A percentile compares a stretch with the other conserved stretches of the same genome.
These are phyloP conservation scores for Cygnus atratus DNA, from an alignment of 2,113 vertebrate genomes.

Conservation along the genomic window DNA sequence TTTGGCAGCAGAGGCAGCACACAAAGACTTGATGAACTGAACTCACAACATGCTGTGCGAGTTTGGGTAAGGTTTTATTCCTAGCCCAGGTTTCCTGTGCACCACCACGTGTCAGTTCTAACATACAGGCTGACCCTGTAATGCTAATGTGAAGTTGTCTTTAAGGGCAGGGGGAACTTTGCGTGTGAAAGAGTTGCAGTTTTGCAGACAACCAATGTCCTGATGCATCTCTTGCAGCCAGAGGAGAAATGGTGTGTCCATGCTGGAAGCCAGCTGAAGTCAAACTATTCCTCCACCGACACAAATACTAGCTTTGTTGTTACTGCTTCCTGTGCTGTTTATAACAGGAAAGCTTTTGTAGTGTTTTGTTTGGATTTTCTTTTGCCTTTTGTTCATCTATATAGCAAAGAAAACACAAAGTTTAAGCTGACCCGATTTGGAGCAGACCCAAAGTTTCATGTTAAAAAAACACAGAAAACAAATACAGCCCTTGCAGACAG, in stretches of 20 bases:
- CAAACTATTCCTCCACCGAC: neutral
- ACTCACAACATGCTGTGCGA: neutral
- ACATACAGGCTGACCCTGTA: neutral
- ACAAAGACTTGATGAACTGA: neutral
- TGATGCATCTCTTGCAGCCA: neutral
- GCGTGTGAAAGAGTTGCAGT: neutral
- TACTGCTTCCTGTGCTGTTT: neutral
- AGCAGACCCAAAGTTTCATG: neutral
- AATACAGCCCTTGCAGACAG: neutral
- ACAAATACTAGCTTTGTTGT: neutral
- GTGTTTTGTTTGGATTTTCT: neutral
- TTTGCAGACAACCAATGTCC: neutral
- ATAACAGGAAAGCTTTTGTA: neutral
- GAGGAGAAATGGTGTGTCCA: neutral
- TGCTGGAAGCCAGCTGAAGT: neutral
- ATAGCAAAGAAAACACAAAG: neutral
- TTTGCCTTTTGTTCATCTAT: neutral
- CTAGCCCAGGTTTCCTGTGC: neutral
- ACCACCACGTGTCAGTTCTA: neutral
- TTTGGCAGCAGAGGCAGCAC: neutral
- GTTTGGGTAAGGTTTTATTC: conserved; percentile 1
- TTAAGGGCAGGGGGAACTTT: conserved; percentile 10
- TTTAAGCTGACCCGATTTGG: neutral
- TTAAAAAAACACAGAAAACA: neutral
- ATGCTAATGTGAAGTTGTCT: conserved; percentile 15